These are phyloP conservation scores for Callionymus lyra DNA, from an alignment of 2,113 vertebrate species.

Conservation along the genomic window DNA sequence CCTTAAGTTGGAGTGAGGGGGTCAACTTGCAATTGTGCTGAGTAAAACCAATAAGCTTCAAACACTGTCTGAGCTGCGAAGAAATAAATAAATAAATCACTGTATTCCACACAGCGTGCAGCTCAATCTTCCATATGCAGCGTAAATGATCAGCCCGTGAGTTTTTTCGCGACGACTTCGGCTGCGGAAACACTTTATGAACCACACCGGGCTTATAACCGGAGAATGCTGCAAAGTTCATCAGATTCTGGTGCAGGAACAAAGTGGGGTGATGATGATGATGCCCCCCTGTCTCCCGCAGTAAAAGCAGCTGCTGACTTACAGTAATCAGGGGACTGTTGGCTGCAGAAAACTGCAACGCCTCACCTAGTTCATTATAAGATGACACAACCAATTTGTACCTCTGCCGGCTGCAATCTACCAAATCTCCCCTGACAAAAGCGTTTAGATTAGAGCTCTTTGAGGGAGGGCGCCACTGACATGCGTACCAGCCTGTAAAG, in stretches of 20 bases:
- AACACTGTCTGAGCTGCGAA: constrained; percentile 18
- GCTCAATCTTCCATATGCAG: constrained; percentile 1
- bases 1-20: constrained; percentile 44
- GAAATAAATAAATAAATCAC: constrained; percentile 13
- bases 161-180: neutral
- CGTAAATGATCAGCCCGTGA: constrained; percentile 8
- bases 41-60: constrained; percentile 40
- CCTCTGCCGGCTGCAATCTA: constrained; percentile 68
- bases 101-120: constrained; percentile 22
- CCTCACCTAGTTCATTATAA: constrained; percentile 73
- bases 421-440: constrained; percentile 75
- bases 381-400: constrained; percentile 77
- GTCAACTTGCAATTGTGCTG: constrained; percentile 44
- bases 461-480: constrained; percentile 58
- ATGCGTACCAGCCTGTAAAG: constrained; percentile 60
- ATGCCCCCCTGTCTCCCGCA: constrained; percentile 22
- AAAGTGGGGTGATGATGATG: constrained; percentile 40
- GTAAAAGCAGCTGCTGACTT: constrained; percentile 48
- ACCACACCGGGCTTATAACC: constrained; percentile 5
- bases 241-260: constrained; percentile 25
- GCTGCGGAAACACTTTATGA: neutral
- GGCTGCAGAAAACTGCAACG: constrained; percentile 65
- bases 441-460: constrained; percentile 72
- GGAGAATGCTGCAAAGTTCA: constrained; percentile 26
- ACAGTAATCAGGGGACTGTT: constrained; percentile 65